Base-by-base conservation (phyloP, 2,888 invertebrate species). In the Halictus quadricinctus region DNA sequence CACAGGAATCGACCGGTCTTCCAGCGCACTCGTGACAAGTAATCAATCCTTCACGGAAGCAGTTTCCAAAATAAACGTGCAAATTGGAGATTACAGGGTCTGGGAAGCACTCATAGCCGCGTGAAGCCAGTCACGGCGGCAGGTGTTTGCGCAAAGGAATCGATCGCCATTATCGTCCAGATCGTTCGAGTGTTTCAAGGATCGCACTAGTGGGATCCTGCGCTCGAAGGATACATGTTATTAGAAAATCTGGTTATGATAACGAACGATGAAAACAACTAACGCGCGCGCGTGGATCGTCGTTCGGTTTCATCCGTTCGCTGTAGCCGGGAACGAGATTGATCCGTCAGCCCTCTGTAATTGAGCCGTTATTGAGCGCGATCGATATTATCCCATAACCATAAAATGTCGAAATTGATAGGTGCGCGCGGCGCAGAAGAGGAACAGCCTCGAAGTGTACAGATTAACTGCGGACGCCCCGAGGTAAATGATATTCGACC, bases 401-500 rank as follows among this genome's bases (percentile, higher is more conserved):
- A 69, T 69, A 69, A 69, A 69, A 69, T 13, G 21, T 69, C 69
- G 78, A 72, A 82, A 82, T 84, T 69, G 69, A 36, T 69, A 69
- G 66, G 41, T 69, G n/a, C 41, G 36, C 69, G 0, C 41, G n/a
- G 21, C 69, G 69, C 29, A 15, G 29, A 15, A 41, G 36, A 83
- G 76, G 79, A 25, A 54, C 48, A 72, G 29, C 72, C 25, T 0
- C 46, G 25, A 7, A 18, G 66, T 48, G 46, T 72, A 72, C 46
- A 48, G 72, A 72, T 72, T 72, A 72, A 72, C 46, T 41, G 69
- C 72, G 46, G 3, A 50, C 25, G 25, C 29, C 25, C 41, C 41
- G 58, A 36, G 50, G 72, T 50, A 50, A 50, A 73, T 73, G 50
- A 73, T 73, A 73, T 73, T 72, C 25, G 72, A 18, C 58, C 21